Percentiles rank a stretch among this genome's conserved stretches.
These are phyloP conservation scores for Drosophila nasuta DNA, from an alignment of 1,140 invertebrate species.

Conservation along the genomic window DNA sequence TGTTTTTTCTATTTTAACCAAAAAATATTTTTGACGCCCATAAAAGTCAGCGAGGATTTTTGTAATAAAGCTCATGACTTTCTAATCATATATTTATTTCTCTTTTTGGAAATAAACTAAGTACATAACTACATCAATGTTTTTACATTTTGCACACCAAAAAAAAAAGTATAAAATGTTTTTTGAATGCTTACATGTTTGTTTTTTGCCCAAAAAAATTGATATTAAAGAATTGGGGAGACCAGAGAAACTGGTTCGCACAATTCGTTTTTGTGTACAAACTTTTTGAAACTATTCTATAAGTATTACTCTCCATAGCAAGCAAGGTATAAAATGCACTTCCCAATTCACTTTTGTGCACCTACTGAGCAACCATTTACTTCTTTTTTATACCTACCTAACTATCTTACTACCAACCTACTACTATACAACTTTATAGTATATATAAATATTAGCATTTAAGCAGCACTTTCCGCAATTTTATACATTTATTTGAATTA, in stretches of 20 bases:
- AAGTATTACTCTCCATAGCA: slow-evolving; percentile 64
- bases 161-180: slow-evolving; percentile 49
- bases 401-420: slow-evolving; percentile 32
- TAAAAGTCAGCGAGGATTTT: slow-evolving; percentile 73
- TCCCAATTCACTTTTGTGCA: slow-evolving; percentile 67
- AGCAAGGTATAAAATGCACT: slow-evolving; percentile 75
- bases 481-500: slow-evolving; percentile 32
- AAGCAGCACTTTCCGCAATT: slow-evolving; percentile 66
- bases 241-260: slow-evolving; percentile 26
- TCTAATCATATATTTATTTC: slow-evolving; percentile 14
- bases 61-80: slow-evolving; percentile 45
- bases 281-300: slow-evolving; percentile 58
- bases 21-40: slow-evolving; percentile 47
- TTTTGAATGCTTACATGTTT: slow-evolving; percentile 83
- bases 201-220: slow-evolving; percentile 61
- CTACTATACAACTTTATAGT: slow-evolving; percentile 39
- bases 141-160: slow-evolving; percentile 71
- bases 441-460: slow-evolving; percentile 41
- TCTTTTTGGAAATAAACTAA: slow-evolving; percentile 19
- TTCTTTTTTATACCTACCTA: slow-evolving; percentile 37
- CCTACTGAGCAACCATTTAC: slow-evolving; percentile 66
- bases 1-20: slow-evolving; percentile 73
- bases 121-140: slow-evolving; percentile 57
- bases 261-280: slow-evolving; percentile 68
- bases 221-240: slow-evolving; percentile 26